Conservation (phyloP, 1,140 invertebrate genomes). For the Hyphantria cunea region DNA sequence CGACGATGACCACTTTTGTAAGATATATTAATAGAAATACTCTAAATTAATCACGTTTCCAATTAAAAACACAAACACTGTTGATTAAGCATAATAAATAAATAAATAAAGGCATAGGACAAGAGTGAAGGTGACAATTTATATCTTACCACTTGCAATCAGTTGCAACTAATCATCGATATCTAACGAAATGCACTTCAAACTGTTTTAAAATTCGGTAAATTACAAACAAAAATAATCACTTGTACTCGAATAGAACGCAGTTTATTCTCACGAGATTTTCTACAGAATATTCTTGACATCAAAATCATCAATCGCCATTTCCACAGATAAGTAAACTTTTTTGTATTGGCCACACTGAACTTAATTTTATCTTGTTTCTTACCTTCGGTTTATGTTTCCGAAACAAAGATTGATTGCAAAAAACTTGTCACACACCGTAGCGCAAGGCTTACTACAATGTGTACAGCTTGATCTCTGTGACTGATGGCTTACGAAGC, state of each 20-base stretch:
- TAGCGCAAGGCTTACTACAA: too few species aligned
- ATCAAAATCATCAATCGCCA: constrained; percentile 25
- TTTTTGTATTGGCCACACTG: constrained; percentile 7
- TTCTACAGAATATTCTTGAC: constrained; percentile 25
- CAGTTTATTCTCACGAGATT: constrained; percentile 24
- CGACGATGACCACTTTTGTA: constrained; percentile 8
- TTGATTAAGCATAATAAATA: constrained; percentile 37
- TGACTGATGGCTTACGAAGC: too few species aligned
- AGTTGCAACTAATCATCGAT: constrained; percentile 39
- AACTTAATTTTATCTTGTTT: not conserved
- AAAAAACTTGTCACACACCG: too few species aligned
- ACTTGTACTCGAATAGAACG: constrained; percentile 16
- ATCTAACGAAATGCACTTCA: constrained; percentile 16
- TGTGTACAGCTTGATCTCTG: too few species aligned
- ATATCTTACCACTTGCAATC: constrained; percentile 40
- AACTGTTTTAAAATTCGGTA: constrained; percentile 10
- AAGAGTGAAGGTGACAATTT: constrained; percentile 44
- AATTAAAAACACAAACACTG: constrained; percentile 32
- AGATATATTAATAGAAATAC: not conserved
- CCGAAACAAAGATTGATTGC: too few species aligned
- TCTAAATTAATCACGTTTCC: constrained; percentile 5
- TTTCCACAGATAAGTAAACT: constrained; percentile 17
- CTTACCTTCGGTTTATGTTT: too few species aligned
- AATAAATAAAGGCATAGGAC: constrained; percentile 46
- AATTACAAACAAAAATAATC: constrained; percentile 4